Evolutionary conservation across 2,888 invertebrate species (phyloP).

Genomic region (Ceraclea dissimilis): DNA sequence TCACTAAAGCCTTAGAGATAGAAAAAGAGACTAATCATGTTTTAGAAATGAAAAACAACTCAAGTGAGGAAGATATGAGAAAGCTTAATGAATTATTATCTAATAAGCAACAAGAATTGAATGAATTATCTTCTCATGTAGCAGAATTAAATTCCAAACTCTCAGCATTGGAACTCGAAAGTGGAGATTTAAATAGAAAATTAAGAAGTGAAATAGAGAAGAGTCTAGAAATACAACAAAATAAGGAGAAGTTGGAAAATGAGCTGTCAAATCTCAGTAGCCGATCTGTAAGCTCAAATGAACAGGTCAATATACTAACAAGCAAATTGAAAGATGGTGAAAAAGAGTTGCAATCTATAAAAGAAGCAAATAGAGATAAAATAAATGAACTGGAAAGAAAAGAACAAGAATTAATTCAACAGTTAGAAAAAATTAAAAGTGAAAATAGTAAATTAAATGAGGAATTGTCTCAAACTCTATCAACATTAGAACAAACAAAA

Average conservation of each 20-base stretch:
- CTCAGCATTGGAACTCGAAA: conserved; percentile 44
- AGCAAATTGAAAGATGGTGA: conserved; percentile 52
- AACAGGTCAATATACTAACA: conserved; percentile 48
- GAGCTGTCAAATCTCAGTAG: conserved; percentile 53
- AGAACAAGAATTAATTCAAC: conserved; percentile 46
- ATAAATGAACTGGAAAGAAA: conserved; percentile 39
- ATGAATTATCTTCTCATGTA: conserved; percentile 38
- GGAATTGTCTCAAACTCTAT: conserved; percentile 36
- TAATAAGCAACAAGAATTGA: conserved; percentile 38
- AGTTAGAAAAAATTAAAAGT: conserved; percentile 41
- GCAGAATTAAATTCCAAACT: conserved; percentile 39
- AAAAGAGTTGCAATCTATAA: conserved; percentile 46
- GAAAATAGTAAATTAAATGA: conserved; percentile 39
- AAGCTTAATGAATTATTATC: conserved; percentile 41
- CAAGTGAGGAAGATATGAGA: conserved; percentile 38
- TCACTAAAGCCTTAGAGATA: conserved; percentile 26
- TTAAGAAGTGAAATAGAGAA: conserved; percentile 49
- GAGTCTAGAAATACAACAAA: conserved; percentile 46
- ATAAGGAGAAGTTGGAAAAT: conserved; percentile 51
- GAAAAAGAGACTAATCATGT: conserved; percentile 11
- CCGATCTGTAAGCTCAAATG: conserved; percentile 52
- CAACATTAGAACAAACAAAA: conserved; percentile 38
- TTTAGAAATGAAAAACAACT: not conserved
- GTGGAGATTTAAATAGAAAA: conserved; percentile 53
- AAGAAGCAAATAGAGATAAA: conserved; percentile 43